Evolutionary conservation across 2,797 vertebrate genomes (phyloP).

Genomic region (Passerculus sandwichensis): DNA sequence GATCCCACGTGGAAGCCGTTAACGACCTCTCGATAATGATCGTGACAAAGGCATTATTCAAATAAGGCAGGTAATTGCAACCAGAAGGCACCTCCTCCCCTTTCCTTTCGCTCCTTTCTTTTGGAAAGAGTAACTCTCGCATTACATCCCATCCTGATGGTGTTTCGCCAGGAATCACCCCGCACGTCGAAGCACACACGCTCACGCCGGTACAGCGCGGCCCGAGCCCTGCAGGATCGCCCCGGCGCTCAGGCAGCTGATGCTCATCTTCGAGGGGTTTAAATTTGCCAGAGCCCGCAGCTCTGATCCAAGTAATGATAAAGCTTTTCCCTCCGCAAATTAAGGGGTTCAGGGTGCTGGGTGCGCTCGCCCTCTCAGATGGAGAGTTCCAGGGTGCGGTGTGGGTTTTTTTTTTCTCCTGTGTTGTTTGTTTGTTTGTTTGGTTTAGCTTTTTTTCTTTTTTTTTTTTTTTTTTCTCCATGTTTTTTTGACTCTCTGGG

Average conservation of each 20-base stretch:
- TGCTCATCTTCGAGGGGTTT: background rate
- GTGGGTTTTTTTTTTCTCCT: fast-evolving
- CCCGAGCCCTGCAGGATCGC: no score
- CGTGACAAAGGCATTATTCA: conserved; percentile 77
- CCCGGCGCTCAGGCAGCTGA: background rate
- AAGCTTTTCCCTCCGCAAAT: background rate
- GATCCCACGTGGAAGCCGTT: conserved; percentile 73
- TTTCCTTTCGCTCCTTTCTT: background rate
- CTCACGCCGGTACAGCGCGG: background rate
- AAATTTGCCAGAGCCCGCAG: background rate
- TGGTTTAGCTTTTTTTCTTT: no score
- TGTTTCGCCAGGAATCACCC: background rate
- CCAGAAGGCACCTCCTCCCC: conserved; percentile 60
- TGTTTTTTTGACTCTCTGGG: background rate
- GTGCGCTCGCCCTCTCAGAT: background rate
- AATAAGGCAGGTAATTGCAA: conserved; percentile 81
- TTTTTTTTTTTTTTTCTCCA: background rate
- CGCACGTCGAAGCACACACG: background rate
- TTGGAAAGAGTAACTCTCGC: background rate
- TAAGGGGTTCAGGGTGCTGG: background rate
- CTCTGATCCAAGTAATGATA: background rate
- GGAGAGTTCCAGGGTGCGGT: background rate
- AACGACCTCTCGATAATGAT: conserved; percentile 73
- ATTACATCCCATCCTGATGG: background rate
- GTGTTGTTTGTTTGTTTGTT: background rate